Evolutionary conservation across 2,797 vertebrate species (phyloP).

Genomic region (Enteromius unitaeniatus): DNA sequence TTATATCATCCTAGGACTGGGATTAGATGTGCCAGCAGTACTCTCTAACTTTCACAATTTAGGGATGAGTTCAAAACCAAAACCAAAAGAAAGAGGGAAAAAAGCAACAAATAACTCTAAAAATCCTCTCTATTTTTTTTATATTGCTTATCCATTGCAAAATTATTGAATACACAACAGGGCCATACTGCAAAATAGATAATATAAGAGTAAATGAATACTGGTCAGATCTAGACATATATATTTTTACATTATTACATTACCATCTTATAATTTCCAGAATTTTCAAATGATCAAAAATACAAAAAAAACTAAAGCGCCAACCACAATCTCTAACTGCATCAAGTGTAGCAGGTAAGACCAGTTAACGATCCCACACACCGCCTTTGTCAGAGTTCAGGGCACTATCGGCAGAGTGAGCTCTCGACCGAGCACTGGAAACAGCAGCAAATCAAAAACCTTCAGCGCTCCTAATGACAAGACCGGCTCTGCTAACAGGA

Average conservation of each 20-base stretch:
- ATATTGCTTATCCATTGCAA: background rate
- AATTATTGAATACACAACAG: background rate
- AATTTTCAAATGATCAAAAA: background rate
- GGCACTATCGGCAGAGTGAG: conserved; percentile 53
- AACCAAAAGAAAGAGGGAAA: background rate
- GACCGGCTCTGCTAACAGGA: conserved; percentile 47
- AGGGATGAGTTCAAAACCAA: background rate
- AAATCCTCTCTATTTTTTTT: background rate
- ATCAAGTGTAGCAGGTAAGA: conserved; percentile 45
- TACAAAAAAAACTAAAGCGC: background rate
- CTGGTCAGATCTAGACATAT: background rate
- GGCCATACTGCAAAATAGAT: background rate
- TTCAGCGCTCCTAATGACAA: conserved; percentile 51
- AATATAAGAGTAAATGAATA: background rate
- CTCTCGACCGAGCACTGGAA: conserved; percentile 36
- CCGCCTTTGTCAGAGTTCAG: conserved; percentile 59
- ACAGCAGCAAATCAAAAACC: conserved; percentile 60
- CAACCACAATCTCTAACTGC: conserved; percentile 22
- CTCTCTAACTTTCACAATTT: background rate
- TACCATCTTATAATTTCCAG: background rate
- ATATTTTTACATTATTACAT: background rate
- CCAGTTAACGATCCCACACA: conserved; percentile 53
- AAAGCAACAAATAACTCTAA: background rate
- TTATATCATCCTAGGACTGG: background rate
- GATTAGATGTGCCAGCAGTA: background rate